A percentile compares a stretch with the other conserved stretches of the same genome.
Evolutionary conservation across 1,140 invertebrate genomes (phyloP).

Genomic region (Cydia pomonella): DNA sequence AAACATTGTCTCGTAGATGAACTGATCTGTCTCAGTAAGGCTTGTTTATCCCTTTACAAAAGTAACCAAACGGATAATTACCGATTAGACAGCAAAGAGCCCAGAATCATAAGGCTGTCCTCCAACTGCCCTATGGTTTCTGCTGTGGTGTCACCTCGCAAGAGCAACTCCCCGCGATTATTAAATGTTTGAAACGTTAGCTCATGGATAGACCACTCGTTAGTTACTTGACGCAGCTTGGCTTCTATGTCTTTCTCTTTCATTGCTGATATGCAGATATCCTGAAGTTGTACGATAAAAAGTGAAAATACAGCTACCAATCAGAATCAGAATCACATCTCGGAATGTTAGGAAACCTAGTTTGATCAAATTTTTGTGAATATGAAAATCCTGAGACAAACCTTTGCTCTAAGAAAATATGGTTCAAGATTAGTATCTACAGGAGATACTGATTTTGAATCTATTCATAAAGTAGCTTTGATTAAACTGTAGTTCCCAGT

Average conservation of each 20-base stretch:
- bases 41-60: no score
- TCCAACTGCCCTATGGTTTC: constrained; percentile 97
- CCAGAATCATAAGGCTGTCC: constrained; percentile 97
- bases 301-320: background rate
- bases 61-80: constrained; percentile 58
- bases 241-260: constrained; percentile 99
- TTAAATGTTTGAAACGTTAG: constrained; percentile 97
- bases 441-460: no score
- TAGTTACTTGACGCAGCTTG: constrained; percentile 95
- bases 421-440: no score
- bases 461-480: no score
- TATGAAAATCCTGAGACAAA: no score
- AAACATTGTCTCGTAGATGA: no score
- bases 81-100: constrained; percentile 95
- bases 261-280: constrained; percentile 98
- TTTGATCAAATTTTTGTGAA: no score
- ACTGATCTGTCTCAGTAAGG: no score
- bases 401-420: no score
- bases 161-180: constrained; percentile 94
- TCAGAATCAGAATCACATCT: no score
- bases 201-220: constrained; percentile 96
- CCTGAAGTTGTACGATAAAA: constrained; percentile 77
- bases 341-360: no score
- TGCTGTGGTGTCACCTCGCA: constrained; percentile 96
- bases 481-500: no score